These are phyloP conservation scores for Drosophila stalkeri DNA, from an alignment of 2,888 invertebrate species.

Conservation along the genomic window DNA sequence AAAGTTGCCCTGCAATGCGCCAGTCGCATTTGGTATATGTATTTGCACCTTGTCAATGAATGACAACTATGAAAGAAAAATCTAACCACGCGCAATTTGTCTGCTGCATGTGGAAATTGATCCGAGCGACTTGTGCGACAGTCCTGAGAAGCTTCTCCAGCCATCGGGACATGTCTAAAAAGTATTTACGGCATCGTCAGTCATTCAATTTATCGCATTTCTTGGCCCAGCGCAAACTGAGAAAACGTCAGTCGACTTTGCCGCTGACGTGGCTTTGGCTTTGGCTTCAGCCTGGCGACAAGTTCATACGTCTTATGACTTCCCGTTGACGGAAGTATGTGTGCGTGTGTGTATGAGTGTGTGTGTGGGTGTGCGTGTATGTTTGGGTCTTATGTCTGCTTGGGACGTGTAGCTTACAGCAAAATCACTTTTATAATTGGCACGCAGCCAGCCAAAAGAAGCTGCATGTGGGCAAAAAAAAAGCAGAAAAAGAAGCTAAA, in stretches of 20 bases:
- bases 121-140: slow-evolving; percentile 71
- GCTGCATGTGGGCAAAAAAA: slow-evolving; percentile 42
- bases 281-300: slow-evolving; percentile 62
- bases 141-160: slow-evolving; percentile 24
- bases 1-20: slow-evolving; percentile 10
- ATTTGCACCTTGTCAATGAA: slow-evolving; percentile 68
- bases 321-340: slow-evolving; percentile 83
- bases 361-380: slow-evolving; percentile 38
- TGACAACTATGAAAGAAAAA: slow-evolving; percentile 64
- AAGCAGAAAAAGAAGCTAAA: slow-evolving; percentile 17
- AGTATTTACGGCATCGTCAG: slow-evolving; percentile 81
- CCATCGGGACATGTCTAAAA: slow-evolving; percentile 70
- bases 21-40: slow-evolving; percentile 9
- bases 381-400: slow-evolving; percentile 64
- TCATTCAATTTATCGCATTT: slow-evolving; percentile 81
- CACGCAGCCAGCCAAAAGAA: slow-evolving; percentile 79
- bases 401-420: slow-evolving; percentile 79
- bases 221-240: slow-evolving; percentile 73
- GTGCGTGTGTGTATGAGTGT: slow-evolving; percentile 29
- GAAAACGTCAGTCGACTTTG: slow-evolving; percentile 54
- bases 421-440: slow-evolving; percentile 80
- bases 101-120: slow-evolving; percentile 73
- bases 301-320: slow-evolving; percentile 81
- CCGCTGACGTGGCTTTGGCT: slow-evolving; percentile 30
- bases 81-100: slow-evolving; percentile 81